phyloP scores from a whole-genome alignment of 2,113 vertebrate genomes.

The Nannobrachium achirus region DNA sequence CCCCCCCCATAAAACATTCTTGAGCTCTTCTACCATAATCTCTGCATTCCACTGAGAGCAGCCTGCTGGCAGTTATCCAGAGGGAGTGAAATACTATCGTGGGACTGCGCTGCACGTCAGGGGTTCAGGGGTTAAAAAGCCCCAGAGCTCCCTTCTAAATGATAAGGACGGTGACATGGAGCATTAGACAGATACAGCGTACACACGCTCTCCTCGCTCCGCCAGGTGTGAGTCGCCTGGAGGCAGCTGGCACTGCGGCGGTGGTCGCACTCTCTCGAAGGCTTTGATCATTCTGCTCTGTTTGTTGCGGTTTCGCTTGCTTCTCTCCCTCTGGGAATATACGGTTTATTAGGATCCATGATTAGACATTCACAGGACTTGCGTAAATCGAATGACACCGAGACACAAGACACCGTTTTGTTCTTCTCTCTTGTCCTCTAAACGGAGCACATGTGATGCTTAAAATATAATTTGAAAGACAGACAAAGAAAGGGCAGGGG shows the following conservation, averaged over 20 bases:
- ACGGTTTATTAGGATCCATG: constrained; percentile 62
- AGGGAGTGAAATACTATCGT: constrained; percentile 62
- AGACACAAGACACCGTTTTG: constrained; percentile 49
- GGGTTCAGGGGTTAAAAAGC: constrained; percentile 58
- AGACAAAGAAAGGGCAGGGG: constrained; percentile 7
- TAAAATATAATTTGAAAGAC: constrained; percentile 29
- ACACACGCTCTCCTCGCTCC: constrained; percentile 20
- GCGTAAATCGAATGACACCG: constrained; percentile 63
- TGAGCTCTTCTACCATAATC: constrained; percentile 50
- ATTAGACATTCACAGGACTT: constrained; percentile 67
- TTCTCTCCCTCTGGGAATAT: constrained; percentile 36
- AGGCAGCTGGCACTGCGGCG: constrained; percentile 30
- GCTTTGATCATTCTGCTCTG: constrained; percentile 50
- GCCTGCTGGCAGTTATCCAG: constrained; percentile 52
- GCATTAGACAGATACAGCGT: constrained; percentile 29
- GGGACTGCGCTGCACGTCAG: constrained; percentile 59
- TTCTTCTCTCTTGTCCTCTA: constrained; percentile 39
- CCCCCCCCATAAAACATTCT: constrained; percentile 51
- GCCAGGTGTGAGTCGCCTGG: constrained; percentile 56
- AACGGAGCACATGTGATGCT: not conserved
- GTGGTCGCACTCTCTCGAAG: constrained; percentile 29
- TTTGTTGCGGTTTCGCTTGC: not conserved
- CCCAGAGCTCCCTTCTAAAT: constrained; percentile 52
- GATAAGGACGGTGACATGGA: constrained; percentile 35
- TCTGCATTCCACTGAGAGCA: constrained; percentile 62